A percentile compares a stretch with the other conserved stretches of the same genome.
Conservation (phyloP, 2,113 vertebrate species). For the Entomyzon cyanotis region DNA sequence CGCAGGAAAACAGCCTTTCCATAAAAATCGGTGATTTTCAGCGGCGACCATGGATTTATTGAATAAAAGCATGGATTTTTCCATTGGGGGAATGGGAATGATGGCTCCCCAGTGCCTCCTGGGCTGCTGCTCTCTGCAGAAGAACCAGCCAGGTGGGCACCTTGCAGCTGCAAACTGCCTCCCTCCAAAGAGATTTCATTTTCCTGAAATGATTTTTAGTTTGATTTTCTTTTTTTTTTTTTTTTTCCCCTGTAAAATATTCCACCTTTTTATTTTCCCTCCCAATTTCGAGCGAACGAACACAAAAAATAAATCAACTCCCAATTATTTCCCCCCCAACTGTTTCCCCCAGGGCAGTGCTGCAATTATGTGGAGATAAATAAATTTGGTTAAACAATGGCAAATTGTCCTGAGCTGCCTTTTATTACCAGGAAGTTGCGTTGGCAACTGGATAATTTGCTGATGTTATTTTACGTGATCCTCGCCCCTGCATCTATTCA, state of each 20-base stretch:
- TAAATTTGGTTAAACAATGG: slow-evolving; percentile 52
- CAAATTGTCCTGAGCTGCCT: slow-evolving; percentile 54
- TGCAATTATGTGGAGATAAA: neutral
- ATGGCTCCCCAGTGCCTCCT: neutral
- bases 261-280: neutral
- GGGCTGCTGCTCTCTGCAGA: neutral
- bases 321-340: slow-evolving; percentile 12
- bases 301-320: slow-evolving; percentile 41
- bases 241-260: neutral
- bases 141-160: neutral
- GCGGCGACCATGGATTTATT: neutral
- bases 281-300: neutral
- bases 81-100: neutral
- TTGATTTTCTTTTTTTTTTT: no score
- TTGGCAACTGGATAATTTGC: slow-evolving; percentile 42
- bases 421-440: slow-evolving; percentile 29
- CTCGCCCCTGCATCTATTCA: slow-evolving; percentile 10
- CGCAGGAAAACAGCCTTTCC: neutral
- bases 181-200: neutral
- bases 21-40: neutral
- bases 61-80: neutral
- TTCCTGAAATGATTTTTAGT: neutral
- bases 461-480: neutral
- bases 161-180: neutral
- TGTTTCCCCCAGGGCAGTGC: neutral